Evolutionary conservation across 2,113 vertebrate genomes (phyloP), one percentile per base, ranked within the genome.

Genomic region (Prolemur simus): DNA sequence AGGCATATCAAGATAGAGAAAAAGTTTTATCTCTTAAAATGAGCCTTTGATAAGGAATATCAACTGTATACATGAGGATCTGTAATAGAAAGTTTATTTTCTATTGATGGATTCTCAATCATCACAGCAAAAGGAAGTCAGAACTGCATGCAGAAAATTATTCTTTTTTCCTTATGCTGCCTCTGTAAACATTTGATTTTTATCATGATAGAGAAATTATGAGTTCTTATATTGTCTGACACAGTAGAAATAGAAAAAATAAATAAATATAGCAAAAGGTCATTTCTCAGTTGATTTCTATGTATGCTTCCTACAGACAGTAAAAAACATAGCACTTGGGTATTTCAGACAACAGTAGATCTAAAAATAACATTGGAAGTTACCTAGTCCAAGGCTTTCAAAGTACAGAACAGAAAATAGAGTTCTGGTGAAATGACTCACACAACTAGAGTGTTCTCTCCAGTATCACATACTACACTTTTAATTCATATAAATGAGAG

Each of bases 161-260:
- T 4, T 58, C 5, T 52, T 37, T 52, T 76, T 87, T 2, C 2
- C 32, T 77, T 73, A 21, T 34, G 39, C 5, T 83, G 5, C 39
- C 74, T 82, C 7, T 89, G 27, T 52, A 56, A 37, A 90, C 27
- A 77, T 69, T 78, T 92, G 3, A 81, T 80, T 91, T 95, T 94
- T 73, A 92, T 96, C 39, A 64, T 77, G 8, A 60, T 88, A 42
- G 17, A 87, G 25, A 91, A 81, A 20, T 1, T 47, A 47, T 69
- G 23, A 63, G 13, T 74, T 95, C 77, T 82, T 77, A 17, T 34
- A 32, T 77, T 92, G 39, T 27, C 91, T 94, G 20, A 68, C 58
- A 60, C 7, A 85, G 9, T 32, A 68, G 34, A 90, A 83, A 90
- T 49, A 56, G 34, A 68, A 78, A 71, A 89, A 60, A 34, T 64